Evolutionary conservation across 1,140 invertebrate genomes (phyloP).

Genomic region (Caligus rogercresseyi): DNA sequence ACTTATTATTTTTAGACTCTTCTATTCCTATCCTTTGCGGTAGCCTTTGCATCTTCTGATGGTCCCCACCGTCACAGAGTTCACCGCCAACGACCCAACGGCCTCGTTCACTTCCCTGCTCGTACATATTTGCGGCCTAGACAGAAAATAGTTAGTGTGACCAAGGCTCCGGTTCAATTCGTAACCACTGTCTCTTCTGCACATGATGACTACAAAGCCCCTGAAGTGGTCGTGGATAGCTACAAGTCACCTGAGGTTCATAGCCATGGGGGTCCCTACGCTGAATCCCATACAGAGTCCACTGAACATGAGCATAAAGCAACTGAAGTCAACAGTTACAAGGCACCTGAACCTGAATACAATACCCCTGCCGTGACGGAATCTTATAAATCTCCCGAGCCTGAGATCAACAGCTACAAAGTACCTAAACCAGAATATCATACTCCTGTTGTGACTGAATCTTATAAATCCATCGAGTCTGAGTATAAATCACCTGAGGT

Average conservation of each 20-base stretch:
- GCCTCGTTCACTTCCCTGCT: background rate
- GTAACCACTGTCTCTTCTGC: no score
- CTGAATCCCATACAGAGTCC: no score
- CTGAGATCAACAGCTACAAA: background rate
- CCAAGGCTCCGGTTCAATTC: no score
- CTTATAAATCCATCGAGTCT: background rate
- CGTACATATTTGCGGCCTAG: no score
- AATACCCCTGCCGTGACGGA: background rate
- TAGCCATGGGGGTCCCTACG: no score
- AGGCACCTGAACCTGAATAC: background rate
- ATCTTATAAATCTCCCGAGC: background rate
- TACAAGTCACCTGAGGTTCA: background rate
- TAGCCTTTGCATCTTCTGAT: background rate
- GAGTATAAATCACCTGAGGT: background rate
- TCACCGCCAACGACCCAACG: background rate
- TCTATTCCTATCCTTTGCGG: background rate
- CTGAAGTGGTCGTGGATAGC: no score
- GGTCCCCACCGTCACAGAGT: background rate
- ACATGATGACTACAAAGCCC: no score
- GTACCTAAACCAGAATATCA: background rate
- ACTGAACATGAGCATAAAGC: no score
- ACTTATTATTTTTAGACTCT: background rate
- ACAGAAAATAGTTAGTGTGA: no score
- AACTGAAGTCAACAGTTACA: no score
- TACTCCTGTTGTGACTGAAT: background rate